phyloP scores from a whole-genome alignment of 1,140 invertebrate genomes.

The Drosophila nigrodunni region DNA sequence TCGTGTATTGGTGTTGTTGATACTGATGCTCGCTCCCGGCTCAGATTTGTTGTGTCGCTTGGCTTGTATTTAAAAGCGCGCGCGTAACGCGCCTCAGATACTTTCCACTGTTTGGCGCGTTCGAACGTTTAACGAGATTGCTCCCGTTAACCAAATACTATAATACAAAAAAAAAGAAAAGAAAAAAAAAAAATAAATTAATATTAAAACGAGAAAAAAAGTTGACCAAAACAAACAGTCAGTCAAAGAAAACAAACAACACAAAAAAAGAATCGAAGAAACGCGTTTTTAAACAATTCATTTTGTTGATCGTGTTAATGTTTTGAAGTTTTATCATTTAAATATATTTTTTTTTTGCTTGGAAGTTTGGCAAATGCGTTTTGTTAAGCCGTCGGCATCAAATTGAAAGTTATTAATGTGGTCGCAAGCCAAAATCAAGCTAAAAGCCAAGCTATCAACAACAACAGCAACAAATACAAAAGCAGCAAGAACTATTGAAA shows the following conservation, averaged over 20 bases:
- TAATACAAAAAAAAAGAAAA: conserved; percentile 6
- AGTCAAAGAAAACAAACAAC: too few species aligned
- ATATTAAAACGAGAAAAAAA: not conserved
- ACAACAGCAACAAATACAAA: conserved; percentile 17
- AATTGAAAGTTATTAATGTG: conserved; percentile 43
- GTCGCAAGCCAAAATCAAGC: conserved; percentile 31
- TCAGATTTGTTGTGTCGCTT: conserved; percentile 35
- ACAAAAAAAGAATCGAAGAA: not conserved
- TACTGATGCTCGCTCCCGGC: conserved; percentile 35
- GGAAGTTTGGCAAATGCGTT: conserved; percentile 20
- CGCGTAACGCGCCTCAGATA: conserved; percentile 69
- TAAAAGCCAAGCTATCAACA: conserved; percentile 10
- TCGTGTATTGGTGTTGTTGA: conserved; percentile 22
- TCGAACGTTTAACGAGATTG: conserved; percentile 52
- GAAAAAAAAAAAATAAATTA: conserved; percentile 10
- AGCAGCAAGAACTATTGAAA: conserved; percentile 22
- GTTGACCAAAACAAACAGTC: not conserved
- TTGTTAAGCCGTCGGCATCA: conserved; percentile 14
- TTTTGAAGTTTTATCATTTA: not conserved
- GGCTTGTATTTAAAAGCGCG: conserved; percentile 71
- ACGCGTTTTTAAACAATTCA: not conserved
- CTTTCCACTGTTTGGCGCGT: conserved; percentile 67
- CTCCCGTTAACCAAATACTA: conserved; percentile 31
- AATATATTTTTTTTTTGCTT: not conserved
- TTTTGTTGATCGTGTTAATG: not conserved